phyloP scores from a whole-genome alignment of 2,797 vertebrate genomes.

The Neosilurus mollespiculum region DNA sequence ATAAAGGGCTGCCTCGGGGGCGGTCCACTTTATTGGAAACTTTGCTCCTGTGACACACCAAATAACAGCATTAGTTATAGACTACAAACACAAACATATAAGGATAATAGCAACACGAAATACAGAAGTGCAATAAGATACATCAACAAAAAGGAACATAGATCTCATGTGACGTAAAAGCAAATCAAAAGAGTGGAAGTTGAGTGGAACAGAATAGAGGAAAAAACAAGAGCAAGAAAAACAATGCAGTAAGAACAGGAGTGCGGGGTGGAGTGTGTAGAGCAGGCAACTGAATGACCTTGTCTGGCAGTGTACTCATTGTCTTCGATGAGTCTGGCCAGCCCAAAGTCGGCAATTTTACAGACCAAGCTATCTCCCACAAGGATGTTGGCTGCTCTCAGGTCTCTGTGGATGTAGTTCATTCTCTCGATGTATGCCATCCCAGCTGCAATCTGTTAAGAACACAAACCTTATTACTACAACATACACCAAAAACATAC shows the following conservation, averaged over 20 bases:
- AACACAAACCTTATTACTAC: slow-evolving; percentile 1
- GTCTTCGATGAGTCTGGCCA: slow-evolving; percentile 93
- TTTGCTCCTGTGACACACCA: slow-evolving; percentile 84
- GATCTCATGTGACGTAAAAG: slow-evolving; percentile 34
- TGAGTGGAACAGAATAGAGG: slow-evolving; percentile 32
- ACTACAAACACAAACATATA: neutral
- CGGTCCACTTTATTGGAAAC: slow-evolving; percentile 98
- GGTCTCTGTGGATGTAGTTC: slow-evolving; percentile 97
- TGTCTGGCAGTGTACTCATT: slow-evolving; percentile 94
- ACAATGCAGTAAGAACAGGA: slow-evolving; percentile 31
- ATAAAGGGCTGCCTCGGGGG: slow-evolving; percentile 91
- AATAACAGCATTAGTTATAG: neutral
- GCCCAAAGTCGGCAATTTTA: slow-evolving; percentile 95
- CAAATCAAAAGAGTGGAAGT: slow-evolving; percentile 23
- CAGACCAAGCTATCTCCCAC: slow-evolving; percentile 92
- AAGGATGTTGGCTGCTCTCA: slow-evolving; percentile 95
- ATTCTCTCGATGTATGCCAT: slow-evolving; percentile 97
- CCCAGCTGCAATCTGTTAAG: slow-evolving; percentile 83
- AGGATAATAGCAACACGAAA: slow-evolving; percentile 9
- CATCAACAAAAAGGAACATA: slow-evolving; percentile 9
- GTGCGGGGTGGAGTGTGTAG: slow-evolving; percentile 19
- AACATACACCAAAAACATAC: neutral
- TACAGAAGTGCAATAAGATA: slow-evolving; percentile 17
- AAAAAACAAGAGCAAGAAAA: slow-evolving; percentile 47
- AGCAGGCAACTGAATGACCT: slow-evolving; percentile 71